Base-by-base conservation (phyloP, 1,140 invertebrate species). In the Heliothis subflexa region DNA sequence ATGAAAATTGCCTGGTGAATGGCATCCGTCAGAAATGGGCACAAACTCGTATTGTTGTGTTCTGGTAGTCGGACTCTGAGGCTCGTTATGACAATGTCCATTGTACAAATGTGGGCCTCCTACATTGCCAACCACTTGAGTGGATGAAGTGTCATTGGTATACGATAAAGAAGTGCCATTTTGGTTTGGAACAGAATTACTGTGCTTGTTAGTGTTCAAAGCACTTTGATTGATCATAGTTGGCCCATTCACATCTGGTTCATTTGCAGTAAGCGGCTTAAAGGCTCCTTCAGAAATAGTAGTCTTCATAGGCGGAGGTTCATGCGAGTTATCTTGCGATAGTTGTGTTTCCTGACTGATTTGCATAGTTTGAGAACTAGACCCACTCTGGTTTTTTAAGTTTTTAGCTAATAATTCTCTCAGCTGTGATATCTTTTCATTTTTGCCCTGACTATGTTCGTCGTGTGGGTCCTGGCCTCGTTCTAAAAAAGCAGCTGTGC, bases 1-100 rank as follows among this genome's bases (percentile, higher is more conserved):
- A 81, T 93, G 80, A 79, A 93, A 92, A 83, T 92, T 89, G 59
- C 95, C 95, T 18, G 96, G 96, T 4, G 95, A 96, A 86, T 95
- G 95, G 28, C 96, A 96, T 72, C 96, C 96, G 5, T 97, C 97
- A 28, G 97, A 97, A 83, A 98, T 98, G 0, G 97, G 97, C 7
- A 97, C 97, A 87, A 98, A 98, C 90, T 96, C 97, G 88, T 98
- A 98, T 87, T 97, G 97, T 85, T 97, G 96, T 54, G 97, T 95
- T 83, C 97, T 95, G 10, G 94, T 91, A 9, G 92, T 95, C 2
- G 96, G 96, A 93, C 96, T 96, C 72, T 96, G 92, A 13, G 83
- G 92, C 71, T 93, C 93, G 66, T 89, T 91, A 13, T 89, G 87
- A 55, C 86, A 85, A 78, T 91, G 90, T 5, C 92, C 92, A 61